Base-by-base conservation (phyloP, 92 coral and sea anemone species). In the Heteractis magnifica region DNA sequence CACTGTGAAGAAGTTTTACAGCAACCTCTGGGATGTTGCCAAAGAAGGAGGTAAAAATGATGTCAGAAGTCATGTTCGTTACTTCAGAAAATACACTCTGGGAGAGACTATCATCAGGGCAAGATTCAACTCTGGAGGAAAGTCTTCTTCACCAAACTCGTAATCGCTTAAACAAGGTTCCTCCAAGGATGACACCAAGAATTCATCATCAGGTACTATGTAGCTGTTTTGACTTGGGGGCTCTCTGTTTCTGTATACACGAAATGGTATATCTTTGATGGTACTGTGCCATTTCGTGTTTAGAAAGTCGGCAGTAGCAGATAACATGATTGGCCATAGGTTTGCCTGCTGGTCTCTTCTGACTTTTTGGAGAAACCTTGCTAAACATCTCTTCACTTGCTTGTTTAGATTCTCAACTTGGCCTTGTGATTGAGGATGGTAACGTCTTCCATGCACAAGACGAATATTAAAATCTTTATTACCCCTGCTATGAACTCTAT, bases 321-420 rank as follows among this genome's bases (percentile, higher is more conserved):
- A 74, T 6, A 86, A 65, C 34, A 78, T 16, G 77, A 71, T 48
- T 18, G 90, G 87, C 90, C 87, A 87, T 10, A 82, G 62, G 44
- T 78, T 50, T n/a, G 87, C 87, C n/a, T 87, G 90, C 12, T 82
- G 79, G 9, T 83, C 84, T n/a, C 51, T 44, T 11, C 52, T 0
- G 13, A 64, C 76, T 3, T 59, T 44, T 16, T 81, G 83, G 19
- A 83, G 81, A 41, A 87, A 76, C 72, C 79, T 55, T 3, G 84
- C 80, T 4, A 87, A 72, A 48, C 75, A 53, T 12, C 72, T 44
- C 48, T 87, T 87, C 6, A 87, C 87, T 50, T 76, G 83, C 53
- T 87, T 87, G 55, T 87, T 87, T 3, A 87, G 87, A 18, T 87
- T 87, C 23, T 87, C 90, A 3, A 87, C 81, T 51, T 87, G 90